Evolutionary conservation across 2,113 vertebrate species (phyloP).

Genomic region (Ursus arctos): DNA sequence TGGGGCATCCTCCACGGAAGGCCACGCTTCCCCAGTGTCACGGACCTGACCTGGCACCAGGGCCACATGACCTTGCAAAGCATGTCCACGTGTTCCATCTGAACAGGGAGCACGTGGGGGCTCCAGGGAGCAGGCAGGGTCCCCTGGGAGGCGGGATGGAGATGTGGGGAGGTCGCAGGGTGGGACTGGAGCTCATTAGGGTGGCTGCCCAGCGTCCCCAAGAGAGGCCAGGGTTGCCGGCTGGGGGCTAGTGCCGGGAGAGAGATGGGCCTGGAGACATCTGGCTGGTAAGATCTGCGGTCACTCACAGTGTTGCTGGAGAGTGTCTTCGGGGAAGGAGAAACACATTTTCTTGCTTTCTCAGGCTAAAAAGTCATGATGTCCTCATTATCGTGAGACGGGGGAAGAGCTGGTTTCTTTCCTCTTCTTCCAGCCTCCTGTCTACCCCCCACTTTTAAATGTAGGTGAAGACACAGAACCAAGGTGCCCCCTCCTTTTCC

Average conservation of each 20-base stretch:
- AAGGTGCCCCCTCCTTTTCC: too few relatives aligned
- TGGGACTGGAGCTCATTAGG: neutral
- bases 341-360: neutral
- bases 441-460: rapidly evolving
- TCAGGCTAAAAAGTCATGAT: rapidly evolving
- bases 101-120: neutral
- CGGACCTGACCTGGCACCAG: too few relatives aligned
- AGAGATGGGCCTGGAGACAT: rapidly evolving
- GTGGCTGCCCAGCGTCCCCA: rapidly evolving
- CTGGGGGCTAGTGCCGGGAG: rapidly evolving
- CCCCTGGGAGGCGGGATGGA: rapidly evolving
- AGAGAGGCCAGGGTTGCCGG: rapidly evolving
- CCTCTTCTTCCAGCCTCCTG: rapidly evolving
- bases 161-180: rapidly evolving
- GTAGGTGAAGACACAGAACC: neutral
- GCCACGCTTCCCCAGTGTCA: too few relatives aligned
- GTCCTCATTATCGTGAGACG: rapidly evolving
- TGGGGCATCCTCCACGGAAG: rapidly evolving
- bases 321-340: neutral
- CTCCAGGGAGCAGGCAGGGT: neutral
- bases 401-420: neutral
- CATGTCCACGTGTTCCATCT: too few relatives aligned
- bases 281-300: rapidly evolving
- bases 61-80: too few relatives aligned
- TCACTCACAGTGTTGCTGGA: rapidly evolving